A percentile compares a stretch with the other conserved stretches of the same genome.
phyloP scores from a whole-genome alignment of 2,113 vertebrate genomes.

The Tychaedon coryphoeus region DNA sequence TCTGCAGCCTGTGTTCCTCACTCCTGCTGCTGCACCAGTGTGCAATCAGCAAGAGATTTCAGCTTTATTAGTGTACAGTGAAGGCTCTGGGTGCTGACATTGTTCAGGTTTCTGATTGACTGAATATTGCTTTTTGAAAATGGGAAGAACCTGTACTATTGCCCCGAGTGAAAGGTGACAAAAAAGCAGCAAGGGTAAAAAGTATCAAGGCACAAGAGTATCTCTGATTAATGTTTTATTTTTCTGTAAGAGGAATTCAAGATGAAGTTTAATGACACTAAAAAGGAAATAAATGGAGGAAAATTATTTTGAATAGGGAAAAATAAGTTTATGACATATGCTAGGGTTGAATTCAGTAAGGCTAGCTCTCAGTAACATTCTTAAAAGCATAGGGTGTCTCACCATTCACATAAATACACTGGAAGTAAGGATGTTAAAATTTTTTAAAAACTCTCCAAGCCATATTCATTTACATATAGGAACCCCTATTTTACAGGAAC shows the following conservation, averaged over 20 bases:
- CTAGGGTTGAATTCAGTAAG: not conserved
- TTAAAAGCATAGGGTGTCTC: not conserved
- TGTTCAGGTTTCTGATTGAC: not conserved
- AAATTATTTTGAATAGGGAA: not conserved
- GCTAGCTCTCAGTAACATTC: not conserved
- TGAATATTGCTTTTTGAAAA: not conserved
- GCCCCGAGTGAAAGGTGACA: not conserved
- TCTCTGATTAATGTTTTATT: not conserved
- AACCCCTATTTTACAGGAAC: accelerated
- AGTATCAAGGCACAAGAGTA: not conserved
- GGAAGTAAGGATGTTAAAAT: not conserved
- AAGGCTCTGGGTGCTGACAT: not conserved
- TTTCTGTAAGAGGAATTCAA: not conserved
- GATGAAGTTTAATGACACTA: not conserved
- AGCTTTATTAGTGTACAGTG: not conserved
- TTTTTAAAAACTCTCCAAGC: not conserved
- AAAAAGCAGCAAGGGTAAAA: not conserved
- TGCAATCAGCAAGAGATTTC: not conserved
- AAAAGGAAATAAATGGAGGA: not conserved
- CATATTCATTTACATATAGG: not conserved
- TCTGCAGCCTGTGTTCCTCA: not conserved
- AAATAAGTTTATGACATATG: not conserved
- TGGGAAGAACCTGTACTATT: accelerated
- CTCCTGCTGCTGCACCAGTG: not conserved
- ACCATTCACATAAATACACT: not conserved